A percentile compares a stretch with the other conserved stretches of the same genome.
phyloP scores from a whole-genome alignment of 2,113 vertebrate genomes.

The Progne subis region DNA sequence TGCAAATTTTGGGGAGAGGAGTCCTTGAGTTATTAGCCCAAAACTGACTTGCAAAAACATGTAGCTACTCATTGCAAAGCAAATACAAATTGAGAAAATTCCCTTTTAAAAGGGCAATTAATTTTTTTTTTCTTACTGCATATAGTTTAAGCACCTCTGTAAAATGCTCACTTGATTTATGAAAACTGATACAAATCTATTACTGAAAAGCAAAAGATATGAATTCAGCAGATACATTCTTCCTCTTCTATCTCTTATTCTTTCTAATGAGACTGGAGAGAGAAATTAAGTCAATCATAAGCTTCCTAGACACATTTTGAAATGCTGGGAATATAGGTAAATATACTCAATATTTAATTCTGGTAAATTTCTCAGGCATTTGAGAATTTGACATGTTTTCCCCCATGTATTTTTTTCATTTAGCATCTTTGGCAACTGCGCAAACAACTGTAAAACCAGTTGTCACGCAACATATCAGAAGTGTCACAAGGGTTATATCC shows the following conservation, averaged over 20 bases:
- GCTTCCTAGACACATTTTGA: background rate
- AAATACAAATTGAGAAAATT: background rate
- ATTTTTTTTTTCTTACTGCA: background rate
- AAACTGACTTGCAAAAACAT: background rate
- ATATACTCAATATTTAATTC: background rate
- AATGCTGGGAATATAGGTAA: background rate
- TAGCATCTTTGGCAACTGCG: background rate
- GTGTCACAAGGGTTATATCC: background rate
- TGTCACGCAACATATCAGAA: background rate
- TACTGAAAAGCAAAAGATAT: background rate
- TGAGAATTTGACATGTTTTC: background rate
- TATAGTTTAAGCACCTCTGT: background rate
- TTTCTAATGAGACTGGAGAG: background rate
- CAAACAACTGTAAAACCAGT: background rate
- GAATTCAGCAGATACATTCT: background rate
- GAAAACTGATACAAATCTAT: background rate
- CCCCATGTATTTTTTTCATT: background rate
- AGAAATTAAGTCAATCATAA: background rate
- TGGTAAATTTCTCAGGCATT: background rate
- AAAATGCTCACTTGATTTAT: background rate
- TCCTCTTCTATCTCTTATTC: background rate
- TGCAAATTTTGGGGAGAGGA: background rate
- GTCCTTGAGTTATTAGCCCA: background rate
- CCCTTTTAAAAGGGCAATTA: background rate
- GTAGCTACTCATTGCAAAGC: background rate